These are phyloP conservation scores for Ophioderma brevispina DNA, from an alignment of 35 echinoderm and acorn worm species.

Conservation along the genomic window DNA sequence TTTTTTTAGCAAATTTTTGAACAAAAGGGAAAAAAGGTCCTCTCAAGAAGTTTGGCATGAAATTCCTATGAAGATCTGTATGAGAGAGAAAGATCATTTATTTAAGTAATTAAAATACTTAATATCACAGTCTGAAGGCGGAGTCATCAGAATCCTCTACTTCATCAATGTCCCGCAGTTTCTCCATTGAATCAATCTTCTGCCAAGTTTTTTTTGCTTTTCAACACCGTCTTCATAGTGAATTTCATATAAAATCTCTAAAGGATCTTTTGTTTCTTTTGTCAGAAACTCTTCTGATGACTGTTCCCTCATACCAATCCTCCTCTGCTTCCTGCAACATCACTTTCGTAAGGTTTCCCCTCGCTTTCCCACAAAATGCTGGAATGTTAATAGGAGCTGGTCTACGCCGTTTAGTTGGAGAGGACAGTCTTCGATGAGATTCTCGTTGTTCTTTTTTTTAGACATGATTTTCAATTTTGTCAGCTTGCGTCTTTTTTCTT, in stretches of 20 bases:
- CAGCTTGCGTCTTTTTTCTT: constrained; percentile 11
- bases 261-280: constrained; percentile 35
- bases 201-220: constrained; percentile 31
- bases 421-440: constrained; percentile 1
- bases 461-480: constrained; percentile 38
- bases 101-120: too few relatives aligned
- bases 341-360: constrained; percentile 35
- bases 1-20: too few relatives aligned
- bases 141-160: background rate
- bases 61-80: too few relatives aligned
- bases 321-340: constrained; percentile 33
- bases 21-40: too few relatives aligned
- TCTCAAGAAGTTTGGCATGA: too few relatives aligned
- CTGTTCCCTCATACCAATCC: constrained; percentile 42
- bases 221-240: constrained; percentile 43
- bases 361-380: constrained; percentile 30
- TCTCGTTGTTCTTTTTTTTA: constrained; percentile 16
- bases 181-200: constrained; percentile 56
- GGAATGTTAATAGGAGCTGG: constrained; percentile 25
- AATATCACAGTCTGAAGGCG: background rate
- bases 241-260: constrained; percentile 54
- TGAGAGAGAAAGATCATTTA: too few relatives aligned
- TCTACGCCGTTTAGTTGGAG: constrained; percentile 25
- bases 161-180: too few relatives aligned
- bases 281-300: constrained; percentile 33